Conservation (phyloP, 2,888 invertebrate species). For the Blastobasis lacticolella region DNA sequence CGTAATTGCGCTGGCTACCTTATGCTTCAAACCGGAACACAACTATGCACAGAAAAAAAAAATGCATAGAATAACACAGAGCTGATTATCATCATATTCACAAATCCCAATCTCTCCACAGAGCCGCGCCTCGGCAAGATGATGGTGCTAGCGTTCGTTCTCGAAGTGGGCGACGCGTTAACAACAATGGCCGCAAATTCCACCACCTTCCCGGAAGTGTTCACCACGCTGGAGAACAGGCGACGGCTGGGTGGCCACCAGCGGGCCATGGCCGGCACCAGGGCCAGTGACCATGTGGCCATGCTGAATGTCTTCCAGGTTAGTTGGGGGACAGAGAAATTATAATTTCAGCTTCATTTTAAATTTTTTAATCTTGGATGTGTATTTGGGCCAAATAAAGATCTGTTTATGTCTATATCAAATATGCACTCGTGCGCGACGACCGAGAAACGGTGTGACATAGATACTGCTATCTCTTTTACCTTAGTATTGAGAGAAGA, state of each 20-base stretch:
- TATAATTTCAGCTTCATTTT: not conserved
- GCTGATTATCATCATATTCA: no score
- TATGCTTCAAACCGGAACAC: no score
- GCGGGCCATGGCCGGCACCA: slow-evolving; percentile 87
- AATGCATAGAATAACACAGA: no score
- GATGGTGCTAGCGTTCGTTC: slow-evolving; percentile 94
- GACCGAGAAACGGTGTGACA: no score
- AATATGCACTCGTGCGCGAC: no score
- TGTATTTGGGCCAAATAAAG: no score
- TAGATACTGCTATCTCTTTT: no score
- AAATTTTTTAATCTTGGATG: no score
- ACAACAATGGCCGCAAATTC: slow-evolving; percentile 96
- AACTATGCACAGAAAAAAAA: no score
- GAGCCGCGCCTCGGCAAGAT: slow-evolving; percentile 98
- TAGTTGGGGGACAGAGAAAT: slow-evolving; percentile 1
- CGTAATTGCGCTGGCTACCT: no score
- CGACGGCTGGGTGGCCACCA: slow-evolving; percentile 88
- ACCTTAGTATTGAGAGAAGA: no score
- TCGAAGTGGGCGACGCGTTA: slow-evolving; percentile 92
- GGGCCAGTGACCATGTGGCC: slow-evolving; percentile 96
- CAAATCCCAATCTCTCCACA: slow-evolving; percentile 10
- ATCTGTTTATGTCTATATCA: no score
- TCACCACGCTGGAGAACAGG: slow-evolving; percentile 82
- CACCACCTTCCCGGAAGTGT: slow-evolving; percentile 96
- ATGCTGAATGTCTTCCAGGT: slow-evolving; percentile 93